Percentiles rank a stretch among this genome's conserved stretches.
Conservation (phyloP, 2,888 invertebrate genomes). For the Leptinotarsa rubiginosa region DNA sequence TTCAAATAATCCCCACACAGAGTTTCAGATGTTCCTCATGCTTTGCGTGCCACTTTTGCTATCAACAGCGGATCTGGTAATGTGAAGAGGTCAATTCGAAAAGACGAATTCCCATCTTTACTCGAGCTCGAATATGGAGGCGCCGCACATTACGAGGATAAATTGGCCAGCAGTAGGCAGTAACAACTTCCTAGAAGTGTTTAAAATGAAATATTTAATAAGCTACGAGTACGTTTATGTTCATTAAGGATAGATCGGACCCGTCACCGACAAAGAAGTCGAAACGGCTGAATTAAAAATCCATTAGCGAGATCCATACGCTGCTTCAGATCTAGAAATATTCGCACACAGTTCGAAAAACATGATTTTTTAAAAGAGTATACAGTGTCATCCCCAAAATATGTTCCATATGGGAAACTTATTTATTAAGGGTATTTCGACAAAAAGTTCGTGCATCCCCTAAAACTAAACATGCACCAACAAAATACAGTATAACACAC, state of each 20-base stretch:
- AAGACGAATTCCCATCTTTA: slow-evolving; percentile 5
- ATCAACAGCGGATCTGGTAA: background rate
- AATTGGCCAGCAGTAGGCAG: slow-evolving; percentile 28
- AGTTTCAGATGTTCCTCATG: no score
- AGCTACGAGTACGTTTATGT: slow-evolving; percentile 38
- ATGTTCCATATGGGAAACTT: no score
- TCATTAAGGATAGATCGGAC: slow-evolving; percentile 31
- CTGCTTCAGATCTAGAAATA: background rate
- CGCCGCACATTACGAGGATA: background rate
- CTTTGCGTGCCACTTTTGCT: background rate
- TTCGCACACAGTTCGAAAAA: background rate
- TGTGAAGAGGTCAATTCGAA: slow-evolving; percentile 11
- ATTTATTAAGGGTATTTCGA: no score
- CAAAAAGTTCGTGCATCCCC: no score
- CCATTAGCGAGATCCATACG: slow-evolving; percentile 9
- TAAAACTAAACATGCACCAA: no score
- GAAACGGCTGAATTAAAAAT: slow-evolving; percentile 16
- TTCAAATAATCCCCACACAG: no score
- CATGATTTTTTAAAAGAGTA: no score
- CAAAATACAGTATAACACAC: no score
- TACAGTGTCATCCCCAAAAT: no score
- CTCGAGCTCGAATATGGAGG: background rate
- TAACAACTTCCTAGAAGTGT: slow-evolving; percentile 42
- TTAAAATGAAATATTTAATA: slow-evolving; percentile 42
- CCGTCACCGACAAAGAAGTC: slow-evolving; percentile 19